Evolutionary conservation across 2,888 invertebrate genomes (phyloP).

Genomic region (Byasa hedistus): DNA sequence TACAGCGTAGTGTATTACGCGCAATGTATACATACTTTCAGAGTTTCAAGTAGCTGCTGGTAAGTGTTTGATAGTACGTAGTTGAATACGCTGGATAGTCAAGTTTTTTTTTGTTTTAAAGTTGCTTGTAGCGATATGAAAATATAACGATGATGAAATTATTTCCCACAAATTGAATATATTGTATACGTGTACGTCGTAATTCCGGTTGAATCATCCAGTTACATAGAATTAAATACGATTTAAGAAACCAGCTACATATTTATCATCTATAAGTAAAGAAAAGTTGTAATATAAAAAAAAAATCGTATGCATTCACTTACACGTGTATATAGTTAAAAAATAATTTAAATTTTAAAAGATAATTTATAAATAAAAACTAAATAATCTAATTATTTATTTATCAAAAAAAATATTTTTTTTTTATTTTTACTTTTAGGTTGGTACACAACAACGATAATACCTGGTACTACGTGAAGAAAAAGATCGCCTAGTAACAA

Average conservation of each 20-base stretch:
- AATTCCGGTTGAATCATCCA: background rate
- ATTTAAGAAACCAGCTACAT: too few relatives aligned
- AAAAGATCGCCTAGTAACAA: too few relatives aligned
- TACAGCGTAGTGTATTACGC: conserved; percentile 34
- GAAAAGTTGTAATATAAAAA: background rate
- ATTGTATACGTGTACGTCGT: conserved; percentile 2
- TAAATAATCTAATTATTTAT: too few relatives aligned
- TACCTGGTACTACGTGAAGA: too few relatives aligned
- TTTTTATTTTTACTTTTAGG: too few relatives aligned
- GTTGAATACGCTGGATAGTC: conserved; percentile 19
- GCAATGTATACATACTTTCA: background rate
- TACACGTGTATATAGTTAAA: too few relatives aligned
- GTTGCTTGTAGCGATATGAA: conserved; percentile 25
- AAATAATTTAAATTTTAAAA: too few relatives aligned
- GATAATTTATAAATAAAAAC: too few relatives aligned
- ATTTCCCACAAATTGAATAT: conserved; percentile 26
- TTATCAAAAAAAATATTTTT: background rate
- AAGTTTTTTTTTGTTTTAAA: conserved; percentile 20
- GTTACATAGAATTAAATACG: background rate
- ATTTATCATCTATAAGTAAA: background rate
- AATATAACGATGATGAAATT: conserved; percentile 23
- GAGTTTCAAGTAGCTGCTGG: background rate
- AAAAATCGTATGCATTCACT: background rate
- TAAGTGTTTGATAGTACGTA: conserved; percentile 1
- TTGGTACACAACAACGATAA: too few relatives aligned